Base-by-base conservation (phyloP, 2,113 vertebrate species). In the Chamaea fasciata region DNA sequence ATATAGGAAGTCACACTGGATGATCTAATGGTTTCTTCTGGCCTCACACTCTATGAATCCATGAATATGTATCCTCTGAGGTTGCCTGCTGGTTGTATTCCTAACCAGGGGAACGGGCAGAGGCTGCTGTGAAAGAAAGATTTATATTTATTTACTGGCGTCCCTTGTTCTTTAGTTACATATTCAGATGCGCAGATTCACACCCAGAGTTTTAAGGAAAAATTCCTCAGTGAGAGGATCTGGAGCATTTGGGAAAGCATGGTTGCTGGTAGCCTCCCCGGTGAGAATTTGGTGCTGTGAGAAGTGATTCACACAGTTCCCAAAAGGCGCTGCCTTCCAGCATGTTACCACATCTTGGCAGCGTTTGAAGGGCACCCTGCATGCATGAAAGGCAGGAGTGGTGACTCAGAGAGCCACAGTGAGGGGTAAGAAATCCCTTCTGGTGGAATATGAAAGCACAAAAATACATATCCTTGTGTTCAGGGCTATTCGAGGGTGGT, bases 1-100 rank as follows among this genome's bases (percentile, higher is more conserved):
- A 78, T 84, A 84, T 91, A 94, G 94, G 92, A 95, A 95, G 92
- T 94, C 94, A 78, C 92, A 87, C 47, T 55, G 70, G 95, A 95
- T 97, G 94, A 95, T 93, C 95, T 96, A 97, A 97, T 96, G 69
- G 89, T 95, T 97, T 89, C 91, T 95, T 64, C 92, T 95, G 83
- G 95, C 89, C 80, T 89, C 80, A 59, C 80, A 74, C 89, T 93
- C 91, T 78, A 92, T 92, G 94, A 92, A 92, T 93, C 89, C 84
- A 87, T 84, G 94, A 94, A 95, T 91, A 83, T 95, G 86, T 70
- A 94, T 84, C 88, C 95, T 96, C 82, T 81, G 92, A 95, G 76
- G 49, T 22, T 75, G 88, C 55, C 83, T 90, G 91, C 84, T 95
- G 70, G 63, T 96, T 95, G 77, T 83, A 26, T 70, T 92, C 56